Evolutionary conservation across 1,140 invertebrate genomes (phyloP), one percentile per base, ranked within the genome.

Genomic region (Cyrtorhinus lividipennis): DNA sequence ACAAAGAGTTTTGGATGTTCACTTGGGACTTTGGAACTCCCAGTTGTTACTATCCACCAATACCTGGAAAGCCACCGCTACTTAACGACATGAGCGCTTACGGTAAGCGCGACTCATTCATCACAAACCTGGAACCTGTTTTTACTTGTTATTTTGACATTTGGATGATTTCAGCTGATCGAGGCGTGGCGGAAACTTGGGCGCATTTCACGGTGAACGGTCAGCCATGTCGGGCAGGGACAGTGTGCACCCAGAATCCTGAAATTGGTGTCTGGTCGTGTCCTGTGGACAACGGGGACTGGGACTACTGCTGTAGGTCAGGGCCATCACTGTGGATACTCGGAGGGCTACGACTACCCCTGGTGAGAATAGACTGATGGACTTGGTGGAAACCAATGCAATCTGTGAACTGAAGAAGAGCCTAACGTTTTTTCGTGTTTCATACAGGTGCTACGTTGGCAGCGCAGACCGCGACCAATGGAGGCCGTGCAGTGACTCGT

Each of bases 281-380:
- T 65, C 85, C 88, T 67, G 78, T 84, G 1, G 86, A 88, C 66
- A 83, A 81, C 15, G 82, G 82, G 66, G 76, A 80, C 30, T 89
- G 86, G 87, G 86, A 89, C 70, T 90, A 88, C 68, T 90, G 87
- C 67, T 90, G 87, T 69, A 78, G 83, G 59, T 83, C 85, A n/a
- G 80, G 80, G 58, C n/a, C 85, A 88, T 71, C 80, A 82, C 20
- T 90, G 87, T 70, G 87, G 87, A n/a, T 87, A 83, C 69, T 87
- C 86, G 24, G 79, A 83, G 69, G 87, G 86, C 61, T 86, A 82
- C 68, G 76, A 78, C 63, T 87, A 88, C 72, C 84, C 84, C 59
- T 89, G 86, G 86, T 86, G 73, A 73, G 71, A 58, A 10, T 18
- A 15, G 15, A n/a, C n/a, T n/a, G n/a, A n/a, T n/a, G n/a, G n/a